Evolutionary conservation across 2,888 invertebrate species (phyloP).

Genomic region (Cinara cedri): DNA sequence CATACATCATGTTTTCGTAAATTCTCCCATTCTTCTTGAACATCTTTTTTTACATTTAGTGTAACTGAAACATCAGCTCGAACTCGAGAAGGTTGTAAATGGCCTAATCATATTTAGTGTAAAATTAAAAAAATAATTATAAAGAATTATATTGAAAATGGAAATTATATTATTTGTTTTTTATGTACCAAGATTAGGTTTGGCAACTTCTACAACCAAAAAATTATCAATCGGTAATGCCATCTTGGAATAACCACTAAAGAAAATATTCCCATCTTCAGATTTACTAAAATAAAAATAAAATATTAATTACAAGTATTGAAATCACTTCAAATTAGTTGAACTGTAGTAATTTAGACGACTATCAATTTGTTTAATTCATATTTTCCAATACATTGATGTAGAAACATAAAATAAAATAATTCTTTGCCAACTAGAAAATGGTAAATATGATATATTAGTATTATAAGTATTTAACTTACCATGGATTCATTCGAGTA

Average conservation of each 20-base stretch:
- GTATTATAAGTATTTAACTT: constrained; percentile 62
- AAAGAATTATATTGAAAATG: constrained; percentile 11
- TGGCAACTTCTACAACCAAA: constrained; percentile 92
- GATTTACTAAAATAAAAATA: constrained; percentile 69
- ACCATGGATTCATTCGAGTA: constrained; percentile 93
- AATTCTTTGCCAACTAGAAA: too few relatives aligned
- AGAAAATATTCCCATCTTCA: constrained; percentile 84
- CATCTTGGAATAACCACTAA: constrained; percentile 99
- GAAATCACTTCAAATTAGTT: too few relatives aligned
- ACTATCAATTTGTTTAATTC: too few relatives aligned
- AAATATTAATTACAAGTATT: too few relatives aligned
- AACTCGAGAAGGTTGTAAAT: constrained; percentile 93
- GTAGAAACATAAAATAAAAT: too few relatives aligned
- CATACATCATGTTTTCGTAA: constrained; percentile 97
- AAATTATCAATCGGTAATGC: constrained; percentile 92
- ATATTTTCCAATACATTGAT: too few relatives aligned
- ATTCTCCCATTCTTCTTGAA: constrained; percentile 96
- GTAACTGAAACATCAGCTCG: constrained; percentile 94
- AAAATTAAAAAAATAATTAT: not conserved
- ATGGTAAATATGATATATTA: not conserved
- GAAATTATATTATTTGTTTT: not conserved
- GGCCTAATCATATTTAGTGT: constrained; percentile 66
- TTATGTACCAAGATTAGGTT: constrained; percentile 75
- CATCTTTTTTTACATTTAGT: constrained; percentile 85
- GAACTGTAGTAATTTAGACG: too few relatives aligned